Conservation (phyloP, 2,888 invertebrate species). For the Lycaena phlaeas region DNA sequence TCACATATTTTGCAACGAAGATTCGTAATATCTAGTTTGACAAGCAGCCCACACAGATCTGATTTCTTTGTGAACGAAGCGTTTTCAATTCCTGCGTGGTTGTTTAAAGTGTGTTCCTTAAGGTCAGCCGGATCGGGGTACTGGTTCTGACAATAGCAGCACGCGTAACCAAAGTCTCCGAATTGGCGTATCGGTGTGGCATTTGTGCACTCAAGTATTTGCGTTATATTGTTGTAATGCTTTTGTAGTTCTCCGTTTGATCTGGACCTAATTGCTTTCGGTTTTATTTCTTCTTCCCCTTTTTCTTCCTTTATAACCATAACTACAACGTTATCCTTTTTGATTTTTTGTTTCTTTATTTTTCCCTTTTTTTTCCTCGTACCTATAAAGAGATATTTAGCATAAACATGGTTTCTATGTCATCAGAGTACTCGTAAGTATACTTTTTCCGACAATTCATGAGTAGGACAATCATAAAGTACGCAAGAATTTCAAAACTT, state of each 20-base stretch:
- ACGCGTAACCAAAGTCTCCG: slow-evolving; percentile 33
- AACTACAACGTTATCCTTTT: slow-evolving; percentile 11
- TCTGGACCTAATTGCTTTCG: slow-evolving; percentile 13
- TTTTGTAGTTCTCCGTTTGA: slow-evolving; percentile 26
- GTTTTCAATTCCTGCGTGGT: slow-evolving; percentile 24
- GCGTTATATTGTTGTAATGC: slow-evolving; percentile 31
- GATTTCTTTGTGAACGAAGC: slow-evolving; percentile 29
- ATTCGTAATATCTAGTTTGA: slow-evolving; percentile 36
- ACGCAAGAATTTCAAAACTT: no score
- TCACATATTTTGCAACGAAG: slow-evolving; percentile 31
- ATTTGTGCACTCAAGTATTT: slow-evolving; percentile 32
- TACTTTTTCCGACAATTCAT: no score
- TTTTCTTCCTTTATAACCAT: slow-evolving; percentile 10
- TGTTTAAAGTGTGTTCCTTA: slow-evolving; percentile 31
- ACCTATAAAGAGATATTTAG: slow-evolving; percentile 18
- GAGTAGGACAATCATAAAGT: no score
- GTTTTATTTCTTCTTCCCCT: slow-evolving; percentile 16
- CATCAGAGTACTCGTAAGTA: background rate
- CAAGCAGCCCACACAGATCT: slow-evolving; percentile 29
- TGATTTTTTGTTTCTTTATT: slow-evolving; percentile 9
- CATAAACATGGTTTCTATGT: slow-evolving; percentile 14
- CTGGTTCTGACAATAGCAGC: slow-evolving; percentile 31
- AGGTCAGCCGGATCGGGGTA: slow-evolving; percentile 28
- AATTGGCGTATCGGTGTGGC: slow-evolving; percentile 38
- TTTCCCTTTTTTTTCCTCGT: slow-evolving; percentile 8